Evolutionary conservation across 2,113 vertebrate species (phyloP).

Genomic region (Haemorhous mexicanus): DNA sequence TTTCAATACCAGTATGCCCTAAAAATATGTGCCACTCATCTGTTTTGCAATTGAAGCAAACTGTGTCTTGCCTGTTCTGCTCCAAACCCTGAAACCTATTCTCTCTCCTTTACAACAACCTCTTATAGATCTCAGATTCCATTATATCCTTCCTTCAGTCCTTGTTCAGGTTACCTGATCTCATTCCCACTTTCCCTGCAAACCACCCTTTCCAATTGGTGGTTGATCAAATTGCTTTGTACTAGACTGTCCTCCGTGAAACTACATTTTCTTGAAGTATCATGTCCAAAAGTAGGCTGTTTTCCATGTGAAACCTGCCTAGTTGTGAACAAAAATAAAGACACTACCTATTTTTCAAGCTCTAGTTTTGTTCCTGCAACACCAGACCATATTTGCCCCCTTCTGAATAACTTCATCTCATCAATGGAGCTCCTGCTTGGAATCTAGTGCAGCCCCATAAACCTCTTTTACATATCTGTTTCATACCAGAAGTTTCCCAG

Average conservation of each 20-base stretch:
- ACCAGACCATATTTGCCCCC: background rate
- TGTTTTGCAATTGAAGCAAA: background rate
- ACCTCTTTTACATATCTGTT: background rate
- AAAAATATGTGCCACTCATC: background rate
- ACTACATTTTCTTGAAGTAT: background rate
- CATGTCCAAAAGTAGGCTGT: background rate
- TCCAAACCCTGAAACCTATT: background rate
- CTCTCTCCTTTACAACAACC: background rate
- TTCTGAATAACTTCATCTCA: background rate
- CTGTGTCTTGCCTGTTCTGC: background rate
- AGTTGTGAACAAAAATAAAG: background rate
- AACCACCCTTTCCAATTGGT: background rate
- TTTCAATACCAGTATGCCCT: background rate
- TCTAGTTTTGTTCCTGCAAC: background rate
- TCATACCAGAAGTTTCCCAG: background rate
- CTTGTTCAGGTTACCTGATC: background rate
- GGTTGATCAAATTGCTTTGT: background rate
- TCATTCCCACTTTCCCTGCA: background rate
- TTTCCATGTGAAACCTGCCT: background rate
- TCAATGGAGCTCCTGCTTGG: background rate
- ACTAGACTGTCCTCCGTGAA: background rate
- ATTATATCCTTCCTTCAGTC: background rate
- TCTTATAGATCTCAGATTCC: background rate
- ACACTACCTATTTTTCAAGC: background rate
- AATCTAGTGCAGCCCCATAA: background rate